Percentiles rank a stretch among this genome's conserved stretches.
Conservation (phyloP, 2,888 invertebrate species). For the Ochropleura plecta region DNA sequence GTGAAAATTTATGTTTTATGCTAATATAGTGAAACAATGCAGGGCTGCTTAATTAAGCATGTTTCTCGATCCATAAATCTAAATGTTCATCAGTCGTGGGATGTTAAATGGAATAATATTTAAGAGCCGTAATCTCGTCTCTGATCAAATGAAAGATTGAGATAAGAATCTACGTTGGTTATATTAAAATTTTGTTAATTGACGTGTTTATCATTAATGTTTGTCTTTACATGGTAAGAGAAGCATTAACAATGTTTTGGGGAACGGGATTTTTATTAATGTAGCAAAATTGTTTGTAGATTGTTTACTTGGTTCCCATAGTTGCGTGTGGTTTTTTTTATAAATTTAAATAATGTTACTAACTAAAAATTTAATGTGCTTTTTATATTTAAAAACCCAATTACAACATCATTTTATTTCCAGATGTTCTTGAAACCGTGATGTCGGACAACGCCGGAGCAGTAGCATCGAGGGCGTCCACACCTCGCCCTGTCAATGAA, state of each 20-base stretch:
- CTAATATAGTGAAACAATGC: conserved; percentile 80
- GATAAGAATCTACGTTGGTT: conserved; percentile 72
- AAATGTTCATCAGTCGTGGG: conserved; percentile 78
- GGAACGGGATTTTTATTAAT: conserved; percentile 13
- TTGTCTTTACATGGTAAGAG: conserved; percentile 25
- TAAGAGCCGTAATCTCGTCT: conserved; percentile 63
- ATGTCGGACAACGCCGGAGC: conserved; percentile 89
- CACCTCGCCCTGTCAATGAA: conserved; percentile 87
- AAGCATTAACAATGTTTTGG: conserved; percentile 25
- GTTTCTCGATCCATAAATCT: conserved; percentile 88
- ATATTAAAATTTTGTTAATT: conserved; percentile 58
- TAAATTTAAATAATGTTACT: background rate
- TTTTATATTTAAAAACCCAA: background rate
- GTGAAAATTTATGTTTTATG: conserved; percentile 79
- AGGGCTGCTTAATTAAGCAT: conserved; percentile 86
- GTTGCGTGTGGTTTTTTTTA: background rate
- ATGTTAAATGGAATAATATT: conserved; percentile 62
- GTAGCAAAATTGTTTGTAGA: conserved; percentile 7
- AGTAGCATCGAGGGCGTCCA: conserved; percentile 87
- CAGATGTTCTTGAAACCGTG: conserved; percentile 82
- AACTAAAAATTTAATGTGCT: background rate
- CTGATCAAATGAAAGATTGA: conserved; percentile 78
- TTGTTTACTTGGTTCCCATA: conserved; percentile 20
- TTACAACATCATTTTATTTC: conserved; percentile 69
- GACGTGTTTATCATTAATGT: conserved; percentile 46